Base-by-base conservation (phyloP, 1,140 invertebrate species). In the Ostrea denselamellosa region DNA sequence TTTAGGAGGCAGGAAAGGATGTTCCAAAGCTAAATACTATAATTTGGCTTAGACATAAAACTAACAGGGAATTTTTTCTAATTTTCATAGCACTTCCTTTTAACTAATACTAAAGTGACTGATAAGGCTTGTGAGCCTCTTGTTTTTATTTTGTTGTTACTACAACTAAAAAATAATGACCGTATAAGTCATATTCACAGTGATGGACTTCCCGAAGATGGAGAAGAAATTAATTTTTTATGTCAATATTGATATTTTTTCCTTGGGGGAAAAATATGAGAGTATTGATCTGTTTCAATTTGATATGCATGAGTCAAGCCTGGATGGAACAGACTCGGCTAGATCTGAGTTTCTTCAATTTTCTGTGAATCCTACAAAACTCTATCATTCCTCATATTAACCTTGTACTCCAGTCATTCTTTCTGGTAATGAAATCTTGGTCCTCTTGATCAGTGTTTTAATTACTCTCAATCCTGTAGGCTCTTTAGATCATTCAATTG, bases 271-370 rank as follows among this genome's bases (percentile, higher is more conserved):
- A 2, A 71, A 71, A 71, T 22, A 28, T 28, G 25, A 28, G 68
- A 12, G 22, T 77, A 77, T 77, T 77, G 68, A 77, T 77, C 68
- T 77, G 25, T 77, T 77, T 34, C 68, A 10, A 77, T 77, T 77
- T 77, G 25, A 77, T 77, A 77, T 77, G 68, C 68, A 77, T 77
- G 68, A 77, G 68, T 14, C 12, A 8, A 77, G 68, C 25, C 25
- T 28, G 68, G 28, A 77, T 34, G 10, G n/a, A 17, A n/a, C 56
- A 62, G 17, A 62, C 25, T 28, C 8, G 28, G 9, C 22, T 2
- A 14, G 9, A 25, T 28, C 5, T 1, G 22, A 77, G 68, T 28
- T 28, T 77, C 25, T 77, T 77, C 2, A 34, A 9, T 10, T 10
- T 14, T 62, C 8, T 25, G 4, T 77, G 68, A 77, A 77, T 77